phyloP scores from a whole-genome alignment of 2,888 invertebrate genomes.

The Isoperla grammatica region DNA sequence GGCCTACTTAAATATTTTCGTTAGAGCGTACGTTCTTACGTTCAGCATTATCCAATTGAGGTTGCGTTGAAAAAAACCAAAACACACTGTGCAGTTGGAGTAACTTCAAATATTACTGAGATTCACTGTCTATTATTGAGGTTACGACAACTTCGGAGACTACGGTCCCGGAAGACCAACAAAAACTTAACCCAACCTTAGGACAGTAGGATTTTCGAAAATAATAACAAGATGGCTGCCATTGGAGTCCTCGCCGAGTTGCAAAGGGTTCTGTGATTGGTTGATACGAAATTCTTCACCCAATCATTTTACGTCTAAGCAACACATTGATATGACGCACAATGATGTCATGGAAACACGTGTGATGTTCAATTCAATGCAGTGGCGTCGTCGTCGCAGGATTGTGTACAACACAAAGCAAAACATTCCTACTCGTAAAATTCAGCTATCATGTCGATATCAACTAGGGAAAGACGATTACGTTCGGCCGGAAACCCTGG shows the following conservation, averaged over 20 bases:
- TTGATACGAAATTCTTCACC: conserved; percentile 27
- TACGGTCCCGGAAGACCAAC: too few species aligned
- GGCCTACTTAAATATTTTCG: conserved; percentile 2
- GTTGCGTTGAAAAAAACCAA: not conserved
- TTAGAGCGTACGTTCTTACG: not conserved
- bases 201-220: conserved; percentile 41
- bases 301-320: conserved; percentile 33
- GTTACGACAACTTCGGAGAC: not conserved
- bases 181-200: conserved; percentile 35
- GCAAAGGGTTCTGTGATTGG: conserved; percentile 35
- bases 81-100: too few species aligned
- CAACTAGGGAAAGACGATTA: too few species aligned
- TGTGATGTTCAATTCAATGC: conserved; percentile 28
- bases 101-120: not conserved
- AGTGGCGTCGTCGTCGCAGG: too few species aligned
- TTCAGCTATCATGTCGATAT: too few species aligned
- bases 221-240: conserved; percentile 43
- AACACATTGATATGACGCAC: conserved; percentile 35
- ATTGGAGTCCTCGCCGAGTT: conserved; percentile 8
- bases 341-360: conserved; percentile 39
- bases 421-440: too few species aligned
- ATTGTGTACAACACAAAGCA: too few species aligned
- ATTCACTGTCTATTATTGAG: conserved; percentile 9
- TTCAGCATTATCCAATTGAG: not conserved
- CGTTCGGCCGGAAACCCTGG: too few species aligned